phyloP scores from a whole-genome alignment of 2,888 invertebrate genomes.

The Balanococcus diminutus region DNA sequence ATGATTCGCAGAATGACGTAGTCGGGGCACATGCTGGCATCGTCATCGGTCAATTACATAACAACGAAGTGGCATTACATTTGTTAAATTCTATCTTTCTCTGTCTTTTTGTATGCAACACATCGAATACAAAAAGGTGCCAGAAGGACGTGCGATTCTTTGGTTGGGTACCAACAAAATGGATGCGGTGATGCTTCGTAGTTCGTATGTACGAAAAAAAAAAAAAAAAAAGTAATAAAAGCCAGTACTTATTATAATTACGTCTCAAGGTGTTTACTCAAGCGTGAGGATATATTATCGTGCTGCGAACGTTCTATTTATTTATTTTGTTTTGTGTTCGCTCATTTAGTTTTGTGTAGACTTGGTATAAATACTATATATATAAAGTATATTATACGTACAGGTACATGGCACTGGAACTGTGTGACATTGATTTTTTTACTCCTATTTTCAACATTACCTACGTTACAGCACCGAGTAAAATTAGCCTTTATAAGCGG shows the following conservation, averaged over 20 bases:
- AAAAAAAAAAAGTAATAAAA: slow-evolving; percentile 52
- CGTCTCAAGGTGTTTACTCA: slow-evolving; percentile 54
- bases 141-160: slow-evolving; percentile 45
- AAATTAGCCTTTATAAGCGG: slow-evolving; percentile 13
- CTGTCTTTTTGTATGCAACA: neutral
- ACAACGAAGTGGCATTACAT: neutral
- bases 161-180: neutral
- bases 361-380: neutral
- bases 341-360: neutral
- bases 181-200: neutral
- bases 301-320: slow-evolving; percentile 14
- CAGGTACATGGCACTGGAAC: neutral
- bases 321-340: slow-evolving; percentile 28
- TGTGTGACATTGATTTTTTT: slow-evolving; percentile 26
- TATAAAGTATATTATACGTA: neutral
- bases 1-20: neutral
- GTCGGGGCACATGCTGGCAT: neutral
- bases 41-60: neutral
- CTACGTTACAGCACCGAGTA: neutral
- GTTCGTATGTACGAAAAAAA: neutral
- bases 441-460: neutral
- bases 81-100: neutral
- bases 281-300: slow-evolving; percentile 37
- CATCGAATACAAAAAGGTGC: slow-evolving; percentile 9
- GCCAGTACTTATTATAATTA: slow-evolving; percentile 54